Evolutionary conservation across 2,797 vertebrate genomes (phyloP).

Genomic region (Phylloscopus collybita): DNA sequence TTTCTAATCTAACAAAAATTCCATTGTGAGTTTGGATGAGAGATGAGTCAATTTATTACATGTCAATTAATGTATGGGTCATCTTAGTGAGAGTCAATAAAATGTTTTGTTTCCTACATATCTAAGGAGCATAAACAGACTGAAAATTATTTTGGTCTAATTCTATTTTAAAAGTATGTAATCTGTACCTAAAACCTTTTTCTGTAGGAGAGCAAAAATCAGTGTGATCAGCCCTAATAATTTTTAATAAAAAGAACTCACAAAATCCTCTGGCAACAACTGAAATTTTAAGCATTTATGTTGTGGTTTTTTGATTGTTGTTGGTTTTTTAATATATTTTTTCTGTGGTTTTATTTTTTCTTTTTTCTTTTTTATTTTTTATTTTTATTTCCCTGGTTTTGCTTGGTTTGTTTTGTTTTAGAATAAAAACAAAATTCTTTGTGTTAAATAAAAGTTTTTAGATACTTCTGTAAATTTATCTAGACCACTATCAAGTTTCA

Average conservation of each 20-base stretch:
- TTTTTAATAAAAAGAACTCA: background rate
- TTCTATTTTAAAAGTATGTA: background rate
- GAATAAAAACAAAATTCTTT: background rate
- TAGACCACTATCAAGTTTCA: background rate
- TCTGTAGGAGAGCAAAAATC: background rate
- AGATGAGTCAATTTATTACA: background rate
- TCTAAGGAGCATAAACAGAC: background rate
- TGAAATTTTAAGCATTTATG: background rate
- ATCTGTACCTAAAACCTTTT: background rate
- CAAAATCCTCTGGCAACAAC: background rate
- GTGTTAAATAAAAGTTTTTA: background rate
- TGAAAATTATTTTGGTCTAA: background rate
- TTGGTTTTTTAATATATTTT: background rate
- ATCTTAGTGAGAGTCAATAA: background rate
- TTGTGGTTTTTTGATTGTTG: background rate
- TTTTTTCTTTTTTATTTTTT: too few relatives aligned
- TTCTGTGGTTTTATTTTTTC: background rate
- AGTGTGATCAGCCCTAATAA: rapidly evolving
- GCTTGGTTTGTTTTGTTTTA: background rate
- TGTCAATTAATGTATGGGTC: background rate
- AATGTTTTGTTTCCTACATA: background rate
- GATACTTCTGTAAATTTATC: background rate
- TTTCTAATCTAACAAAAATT: conserved; percentile 46
- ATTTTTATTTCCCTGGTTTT: too few relatives aligned
- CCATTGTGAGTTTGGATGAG: conserved; percentile 46